Percentiles rank a stretch among this genome's conserved stretches.
phyloP scores from a whole-genome alignment of 2,888 invertebrate genomes.

The Heliconius charithonia region DNA sequence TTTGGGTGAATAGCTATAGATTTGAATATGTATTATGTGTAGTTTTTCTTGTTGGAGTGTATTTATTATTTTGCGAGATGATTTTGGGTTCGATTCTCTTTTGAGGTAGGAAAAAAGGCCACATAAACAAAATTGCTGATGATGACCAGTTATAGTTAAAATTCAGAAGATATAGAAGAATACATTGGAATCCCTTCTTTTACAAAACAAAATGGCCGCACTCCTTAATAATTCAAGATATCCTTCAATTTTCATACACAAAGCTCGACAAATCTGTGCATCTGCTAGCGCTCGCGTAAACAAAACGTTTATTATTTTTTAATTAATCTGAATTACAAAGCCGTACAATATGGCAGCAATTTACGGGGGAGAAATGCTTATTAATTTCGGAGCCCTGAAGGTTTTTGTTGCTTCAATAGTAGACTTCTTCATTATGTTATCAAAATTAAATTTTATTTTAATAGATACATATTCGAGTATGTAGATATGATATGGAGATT shows the following conservation, averaged over 20 bases:
- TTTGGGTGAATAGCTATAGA: neutral
- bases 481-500: neutral
- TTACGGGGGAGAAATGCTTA: slow-evolving; percentile 17
- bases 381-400: slow-evolving; percentile 9
- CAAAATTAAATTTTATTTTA: neutral
- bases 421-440: neutral
- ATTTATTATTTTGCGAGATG: neutral
- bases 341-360: slow-evolving; percentile 9
- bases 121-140: too few relatives aligned
- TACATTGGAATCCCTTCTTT: neutral
- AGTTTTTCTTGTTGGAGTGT: neutral
- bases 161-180: too few relatives aligned
- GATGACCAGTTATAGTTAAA: too few relatives aligned
- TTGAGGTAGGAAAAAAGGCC: neutral
- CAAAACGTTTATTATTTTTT: slow-evolving; percentile 18
- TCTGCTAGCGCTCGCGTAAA: neutral
- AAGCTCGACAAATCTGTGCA: neutral
- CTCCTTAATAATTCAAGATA: neutral
- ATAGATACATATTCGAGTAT: too few relatives aligned
- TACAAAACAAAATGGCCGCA: too few relatives aligned
- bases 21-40: neutral
- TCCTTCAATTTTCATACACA: neutral
- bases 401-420: slow-evolving; percentile 8
- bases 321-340: slow-evolving; percentile 13
- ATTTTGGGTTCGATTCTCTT: neutral